phyloP scores from a whole-genome alignment of 2,113 vertebrate species.

The Salvelinus namaycush region DNA sequence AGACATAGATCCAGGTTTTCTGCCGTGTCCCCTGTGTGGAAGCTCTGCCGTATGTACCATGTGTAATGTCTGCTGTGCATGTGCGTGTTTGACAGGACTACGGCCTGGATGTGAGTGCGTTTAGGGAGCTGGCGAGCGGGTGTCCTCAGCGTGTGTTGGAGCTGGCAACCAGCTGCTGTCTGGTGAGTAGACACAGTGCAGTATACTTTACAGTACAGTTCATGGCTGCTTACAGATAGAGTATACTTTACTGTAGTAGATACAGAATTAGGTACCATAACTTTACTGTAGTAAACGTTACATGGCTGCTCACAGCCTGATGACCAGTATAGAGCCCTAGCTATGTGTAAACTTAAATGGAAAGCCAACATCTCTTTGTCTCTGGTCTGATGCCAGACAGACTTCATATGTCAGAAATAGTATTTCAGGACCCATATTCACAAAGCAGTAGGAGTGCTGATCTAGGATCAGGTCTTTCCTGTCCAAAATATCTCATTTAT shows the following conservation, averaged over 20 bases:
- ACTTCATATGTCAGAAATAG: too few species aligned
- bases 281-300: background rate
- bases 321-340: too few species aligned
- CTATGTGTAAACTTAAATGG: too few species aligned
- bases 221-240: background rate
- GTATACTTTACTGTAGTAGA: background rate
- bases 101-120: constrained; percentile 78
- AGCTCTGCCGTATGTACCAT: background rate
- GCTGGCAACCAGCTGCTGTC: constrained; percentile 79
- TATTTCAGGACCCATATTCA: too few species aligned
- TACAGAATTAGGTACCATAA: background rate
- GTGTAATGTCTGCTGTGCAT: background rate
- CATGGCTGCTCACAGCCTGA: background rate
- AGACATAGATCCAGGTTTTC: too few species aligned
- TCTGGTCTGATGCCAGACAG: too few species aligned
- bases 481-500: too few species aligned
- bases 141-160: constrained; percentile 79
- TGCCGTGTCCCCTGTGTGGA: background rate
- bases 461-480: too few species aligned
- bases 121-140: constrained; percentile 73
- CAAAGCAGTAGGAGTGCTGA: too few species aligned
- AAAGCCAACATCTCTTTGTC: too few species aligned
- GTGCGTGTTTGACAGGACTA: constrained; percentile 75
- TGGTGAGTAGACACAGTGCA: constrained; percentile 62
- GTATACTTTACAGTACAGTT: background rate